Base-by-base conservation (phyloP, 1,140 invertebrate genomes). In the Penaeus vannamei region DNA sequence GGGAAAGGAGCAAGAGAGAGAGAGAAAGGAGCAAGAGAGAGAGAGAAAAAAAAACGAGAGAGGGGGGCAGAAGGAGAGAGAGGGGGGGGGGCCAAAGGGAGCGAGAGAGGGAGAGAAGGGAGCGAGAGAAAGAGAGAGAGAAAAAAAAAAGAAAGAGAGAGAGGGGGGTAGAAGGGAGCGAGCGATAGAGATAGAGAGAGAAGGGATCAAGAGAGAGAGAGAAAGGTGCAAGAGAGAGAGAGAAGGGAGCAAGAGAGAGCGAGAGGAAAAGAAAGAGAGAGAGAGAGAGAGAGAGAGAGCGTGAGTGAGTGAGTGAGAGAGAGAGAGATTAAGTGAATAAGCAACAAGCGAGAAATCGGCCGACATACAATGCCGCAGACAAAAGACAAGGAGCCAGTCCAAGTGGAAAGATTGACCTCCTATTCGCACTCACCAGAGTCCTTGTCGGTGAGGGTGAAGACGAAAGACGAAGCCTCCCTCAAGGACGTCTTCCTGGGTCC, bases 401-500 rank as follows among this genome's bases (percentile, higher is more conserved):
- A 53, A 53, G 53, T 12, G 53, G 53, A 53, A 53, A 53, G 5
- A 53, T 17, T 53, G 53, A 53, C 53, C 53, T 53, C 53, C 12
- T 53, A 53, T 53, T 53, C 53, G 1, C 22, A 72, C 92, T 93
- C 93, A 95, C 97, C 97, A 19, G 98, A 99, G 94, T 99, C 99
- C 94, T 99, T 99, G 93, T 99, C 99, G 26, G 99, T 99, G 84
- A 99, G 95, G 7, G 98, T 98, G 93, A 99, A 99, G 14, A 99
- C 98, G 94, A 99, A 99, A 32, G 98, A 99, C 61, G 97, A 97
- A 46, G 97, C 96, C 93, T 99, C 98, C 84, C 98, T 94, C 36
- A 96, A 93, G 76, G 96, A 96, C 76, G 96, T 96, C 90, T 97
- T 95, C 92, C 97, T 96, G 5, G 97, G 97, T 42, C 97, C 98